Conservation (phyloP, 2,797 vertebrate genomes). For the Malurus splendens region DNA sequence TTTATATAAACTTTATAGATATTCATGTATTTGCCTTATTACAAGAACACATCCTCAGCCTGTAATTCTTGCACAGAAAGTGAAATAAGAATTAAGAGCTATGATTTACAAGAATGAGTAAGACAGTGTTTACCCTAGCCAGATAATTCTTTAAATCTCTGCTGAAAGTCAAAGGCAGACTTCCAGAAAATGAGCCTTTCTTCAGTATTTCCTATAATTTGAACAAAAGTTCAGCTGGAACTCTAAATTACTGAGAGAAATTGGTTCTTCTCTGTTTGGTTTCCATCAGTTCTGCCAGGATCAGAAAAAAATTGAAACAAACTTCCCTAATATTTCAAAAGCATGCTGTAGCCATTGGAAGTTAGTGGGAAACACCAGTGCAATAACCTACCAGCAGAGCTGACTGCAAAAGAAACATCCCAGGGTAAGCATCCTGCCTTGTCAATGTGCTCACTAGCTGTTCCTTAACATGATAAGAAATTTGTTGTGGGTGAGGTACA, state of each 20-base stretch:
- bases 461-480: not conserved
- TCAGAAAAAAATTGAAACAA: not conserved
- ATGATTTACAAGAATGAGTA: slow-evolving; percentile 5
- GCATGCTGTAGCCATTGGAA: not conserved
- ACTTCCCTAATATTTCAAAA: not conserved
- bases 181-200: slow-evolving; percentile 7
- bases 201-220: not conserved
- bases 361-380: not conserved
- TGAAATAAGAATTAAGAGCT: not conserved
- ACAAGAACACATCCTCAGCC: not conserved
- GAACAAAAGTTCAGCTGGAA: not conserved
- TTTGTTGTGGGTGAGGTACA: not conserved
- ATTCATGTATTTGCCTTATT: not conserved
- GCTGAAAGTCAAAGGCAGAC: slow-evolving; percentile 1
- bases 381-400: not conserved
- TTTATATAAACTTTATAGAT: not conserved
- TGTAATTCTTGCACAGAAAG: not conserved
- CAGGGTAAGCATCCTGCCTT: not conserved
- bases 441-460: not conserved
- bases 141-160: slow-evolving; percentile 12
- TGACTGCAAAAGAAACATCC: not conserved
- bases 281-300: not conserved
- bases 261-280: not conserved
- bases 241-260: not conserved
- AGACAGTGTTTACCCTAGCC: not conserved